A percentile compares a stretch with the other conserved stretches of the same genome.
Conservation (phyloP, 2,113 vertebrate genomes). For the Aramus guarauna region DNA sequence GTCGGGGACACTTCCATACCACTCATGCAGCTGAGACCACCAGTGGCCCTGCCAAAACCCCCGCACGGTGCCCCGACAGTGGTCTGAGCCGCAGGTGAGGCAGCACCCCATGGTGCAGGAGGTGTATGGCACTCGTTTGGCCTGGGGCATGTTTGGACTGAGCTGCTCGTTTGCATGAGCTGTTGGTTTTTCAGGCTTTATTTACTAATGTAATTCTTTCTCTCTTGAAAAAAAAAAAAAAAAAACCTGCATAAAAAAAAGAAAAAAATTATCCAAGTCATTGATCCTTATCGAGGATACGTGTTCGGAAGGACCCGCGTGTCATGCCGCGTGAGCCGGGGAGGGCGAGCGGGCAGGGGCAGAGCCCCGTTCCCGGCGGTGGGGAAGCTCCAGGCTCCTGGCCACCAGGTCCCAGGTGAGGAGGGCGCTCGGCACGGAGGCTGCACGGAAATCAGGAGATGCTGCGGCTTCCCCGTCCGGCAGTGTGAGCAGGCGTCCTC, state of each 20-base stretch:
- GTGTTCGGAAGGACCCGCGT: rapidly evolving
- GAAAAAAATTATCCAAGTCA: neutral
- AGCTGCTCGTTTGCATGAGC: neutral
- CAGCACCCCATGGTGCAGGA: neutral
- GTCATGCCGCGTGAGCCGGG: rapidly evolving
- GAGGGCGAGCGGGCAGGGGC: neutral
- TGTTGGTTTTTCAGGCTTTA: neutral
- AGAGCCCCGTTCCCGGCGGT: rapidly evolving
- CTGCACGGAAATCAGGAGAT: rapidly evolving
- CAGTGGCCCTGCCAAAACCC: neutral
- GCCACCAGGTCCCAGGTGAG: rapidly evolving
- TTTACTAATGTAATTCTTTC: neutral
- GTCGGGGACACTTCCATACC: rapidly evolving
- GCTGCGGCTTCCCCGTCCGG: rapidly evolving
- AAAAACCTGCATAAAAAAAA: neutral
- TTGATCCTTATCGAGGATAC: neutral
- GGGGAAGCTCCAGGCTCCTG: neutral
- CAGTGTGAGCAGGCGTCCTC: rapidly evolving
- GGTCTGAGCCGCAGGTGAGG: neutral
- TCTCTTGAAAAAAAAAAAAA: neutral
- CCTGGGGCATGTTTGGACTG: neutral
- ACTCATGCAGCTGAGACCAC: neutral
- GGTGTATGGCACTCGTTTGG: neutral
- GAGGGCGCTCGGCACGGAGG: rapidly evolving
- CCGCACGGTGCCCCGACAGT: rapidly evolving